These are phyloP conservation scores for Myopa testacea DNA, from an alignment of 2,888 invertebrate genomes.

Conservation along the genomic window DNA sequence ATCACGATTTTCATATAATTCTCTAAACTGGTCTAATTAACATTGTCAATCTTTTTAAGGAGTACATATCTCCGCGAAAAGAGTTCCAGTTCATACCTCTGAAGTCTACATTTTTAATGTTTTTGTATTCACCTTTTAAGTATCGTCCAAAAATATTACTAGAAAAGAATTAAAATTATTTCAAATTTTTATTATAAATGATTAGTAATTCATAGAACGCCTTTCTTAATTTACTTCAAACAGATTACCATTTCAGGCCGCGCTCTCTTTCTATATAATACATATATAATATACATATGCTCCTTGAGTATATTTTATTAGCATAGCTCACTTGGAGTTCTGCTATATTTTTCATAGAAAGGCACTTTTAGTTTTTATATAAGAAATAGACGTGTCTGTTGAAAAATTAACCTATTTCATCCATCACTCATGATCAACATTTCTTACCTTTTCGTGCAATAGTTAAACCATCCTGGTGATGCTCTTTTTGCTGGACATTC, in stretches of 20 bases:
- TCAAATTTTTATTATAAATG: neutral
- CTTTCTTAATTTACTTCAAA: too few relatives aligned
- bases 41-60: neutral
- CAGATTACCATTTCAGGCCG: too few relatives aligned
- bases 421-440: too few relatives aligned
- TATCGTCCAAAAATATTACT: slow-evolving; percentile 5
- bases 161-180: neutral
- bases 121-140: neutral
- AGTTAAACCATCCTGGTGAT: slow-evolving; percentile 10
- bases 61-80: slow-evolving; percentile 1
- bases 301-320: too few relatives aligned
- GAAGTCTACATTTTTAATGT: neutral
- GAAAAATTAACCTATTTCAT: too few relatives aligned
- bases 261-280: too few relatives aligned
- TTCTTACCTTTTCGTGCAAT: neutral
- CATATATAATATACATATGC: too few relatives aligned
- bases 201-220: too few relatives aligned
- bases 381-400: too few relatives aligned
- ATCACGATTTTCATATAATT: neutral
- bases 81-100: neutral
- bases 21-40: neutral
- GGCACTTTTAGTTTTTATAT: too few relatives aligned
- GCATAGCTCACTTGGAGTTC: too few relatives aligned
- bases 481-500: neutral
- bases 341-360: too few relatives aligned